Evolutionary conservation across 2,888 invertebrate species (phyloP), one percentile per base, ranked within the genome.

Genomic region (Thereva unica): DNA sequence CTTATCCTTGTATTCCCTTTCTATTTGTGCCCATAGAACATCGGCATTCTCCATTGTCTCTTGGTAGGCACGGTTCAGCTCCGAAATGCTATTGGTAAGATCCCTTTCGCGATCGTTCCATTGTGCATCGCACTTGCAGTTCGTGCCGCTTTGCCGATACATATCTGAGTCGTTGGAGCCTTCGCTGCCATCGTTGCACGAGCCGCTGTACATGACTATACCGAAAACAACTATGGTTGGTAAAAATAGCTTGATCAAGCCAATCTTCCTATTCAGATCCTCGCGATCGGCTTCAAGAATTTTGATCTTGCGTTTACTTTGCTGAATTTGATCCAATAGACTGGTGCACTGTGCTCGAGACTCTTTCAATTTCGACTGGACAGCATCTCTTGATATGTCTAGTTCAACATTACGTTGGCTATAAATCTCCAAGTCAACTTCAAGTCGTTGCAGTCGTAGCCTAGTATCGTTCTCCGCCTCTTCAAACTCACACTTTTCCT

Each of bases 401-500:
- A 86, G 73, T 81, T 84, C 82, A 79, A 79, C 74, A 75, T 81
- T 81, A 5, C 81, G 78, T 70, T 81, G 81, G 37, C 76, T 76
- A 34, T 80, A 81, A 68, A 87, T 84, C 76, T 87, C 86, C 75
- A 86, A 83, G 75, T 87, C 87, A 76, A 86, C 84, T 78, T 87
- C 86, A 71, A 86, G 82, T 71, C 86, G 85, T 68, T 82, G 81
- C 68, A 81, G 70, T 10, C 78, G 77, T 5, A 82, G 71, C 59
- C 81, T 75, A n/a, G 88, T 87, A 74, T 89, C 89, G 82, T 89
- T 89, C 80, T 89, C 89, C 38, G 88, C 88, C 78, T 89, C 89
- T 79, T 89, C 89, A 70, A 89, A 83, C 78, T 90, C 89, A 76
- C 89, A 87, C 77, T 87, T 86, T 75, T 89, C 89, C 76, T 89